Evolutionary conservation across 2,797 vertebrate species (phyloP).

Genomic region (Craterocephalus amniculus): DNA sequence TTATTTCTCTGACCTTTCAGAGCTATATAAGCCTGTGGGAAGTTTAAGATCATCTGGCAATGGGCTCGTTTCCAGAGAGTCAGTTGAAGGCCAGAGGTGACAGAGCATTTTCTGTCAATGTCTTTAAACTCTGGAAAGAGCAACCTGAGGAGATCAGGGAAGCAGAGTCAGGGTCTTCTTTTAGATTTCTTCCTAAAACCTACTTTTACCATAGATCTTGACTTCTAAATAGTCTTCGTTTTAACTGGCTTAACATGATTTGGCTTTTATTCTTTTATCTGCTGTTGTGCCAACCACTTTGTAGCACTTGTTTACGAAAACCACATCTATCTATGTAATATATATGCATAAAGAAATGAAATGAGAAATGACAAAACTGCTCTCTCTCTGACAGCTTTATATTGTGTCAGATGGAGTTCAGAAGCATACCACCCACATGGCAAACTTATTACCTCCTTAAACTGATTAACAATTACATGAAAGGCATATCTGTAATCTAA

Average conservation of each 20-base stretch:
- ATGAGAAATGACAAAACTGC: neutral
- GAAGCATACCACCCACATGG: conserved; percentile 10
- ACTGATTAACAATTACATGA: conserved; percentile 36
- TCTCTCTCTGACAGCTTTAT: conserved; percentile 13
- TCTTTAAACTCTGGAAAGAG: too few relatives aligned
- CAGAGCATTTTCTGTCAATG: neutral
- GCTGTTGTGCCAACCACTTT: too few relatives aligned
- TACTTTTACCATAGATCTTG: too few relatives aligned
- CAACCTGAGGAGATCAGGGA: too few relatives aligned
- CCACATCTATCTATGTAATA: too few relatives aligned
- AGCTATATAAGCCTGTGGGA: neutral
- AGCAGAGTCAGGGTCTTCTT: too few relatives aligned
- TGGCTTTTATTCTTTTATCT: too few relatives aligned
- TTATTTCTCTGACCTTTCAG: neutral
- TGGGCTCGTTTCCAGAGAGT: neutral
- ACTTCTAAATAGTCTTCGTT: too few relatives aligned
- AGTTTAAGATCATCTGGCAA: neutral
- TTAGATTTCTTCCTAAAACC: too few relatives aligned
- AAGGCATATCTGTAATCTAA: conserved; percentile 20
- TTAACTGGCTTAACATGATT: too few relatives aligned
- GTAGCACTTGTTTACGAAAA: too few relatives aligned
- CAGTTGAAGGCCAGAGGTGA: neutral
- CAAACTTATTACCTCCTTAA: conserved; percentile 21
- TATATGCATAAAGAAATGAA: neutral
- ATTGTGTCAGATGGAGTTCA: conserved; percentile 18